These are phyloP conservation scores for Henricia sp. DNA, from an alignment of 53 echinoderm and acorn worm species.

Conservation along the genomic window DNA sequence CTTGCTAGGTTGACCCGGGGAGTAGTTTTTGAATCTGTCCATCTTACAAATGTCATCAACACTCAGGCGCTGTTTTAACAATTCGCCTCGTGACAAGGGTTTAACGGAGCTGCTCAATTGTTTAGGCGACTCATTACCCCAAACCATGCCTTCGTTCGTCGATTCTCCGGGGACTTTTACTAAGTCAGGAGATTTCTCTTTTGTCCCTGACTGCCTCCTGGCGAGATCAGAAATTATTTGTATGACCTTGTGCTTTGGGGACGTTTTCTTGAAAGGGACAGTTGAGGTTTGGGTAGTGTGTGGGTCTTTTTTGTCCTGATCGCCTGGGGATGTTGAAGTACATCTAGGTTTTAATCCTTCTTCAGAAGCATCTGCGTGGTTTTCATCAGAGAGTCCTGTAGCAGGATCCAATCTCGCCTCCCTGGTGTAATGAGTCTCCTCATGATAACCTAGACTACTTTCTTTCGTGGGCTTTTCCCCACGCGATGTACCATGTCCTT, in stretches of 20 bases:
- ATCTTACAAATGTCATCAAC: conserved; percentile 57
- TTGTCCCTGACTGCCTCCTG: not conserved
- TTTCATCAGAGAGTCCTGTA: not conserved
- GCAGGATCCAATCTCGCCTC: not conserved
- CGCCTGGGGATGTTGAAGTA: not conserved
- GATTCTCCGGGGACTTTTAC: not conserved
- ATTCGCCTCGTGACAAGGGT: conserved; percentile 49
- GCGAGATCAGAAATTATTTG: conserved; percentile 10
- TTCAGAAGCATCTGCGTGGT: not conserved
- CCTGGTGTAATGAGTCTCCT: not conserved
- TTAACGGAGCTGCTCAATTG: conserved; percentile 8
- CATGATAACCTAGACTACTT: conserved; percentile 29
- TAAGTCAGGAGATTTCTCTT: not conserved
- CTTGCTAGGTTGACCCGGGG: conserved; percentile 61
- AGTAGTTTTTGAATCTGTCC: conserved; percentile 54
- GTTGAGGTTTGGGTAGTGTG: not conserved
- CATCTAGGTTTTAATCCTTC: conserved; percentile 24
- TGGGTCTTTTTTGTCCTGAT: not conserved
- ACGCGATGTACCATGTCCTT: conserved; percentile 19
- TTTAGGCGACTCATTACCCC: not conserved
- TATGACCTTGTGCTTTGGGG: not conserved
- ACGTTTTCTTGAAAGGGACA: conserved; percentile 11
- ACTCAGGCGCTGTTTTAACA: conserved; percentile 36
- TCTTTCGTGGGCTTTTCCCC: not conserved
- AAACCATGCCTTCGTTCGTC: conserved; percentile 14